A percentile compares a stretch with the other conserved stretches of the same genome.
These are phyloP conservation scores for Stenopsyche tienmushanensis DNA, from an alignment of 1,140 invertebrate genomes.

Conservation along the genomic window DNA sequence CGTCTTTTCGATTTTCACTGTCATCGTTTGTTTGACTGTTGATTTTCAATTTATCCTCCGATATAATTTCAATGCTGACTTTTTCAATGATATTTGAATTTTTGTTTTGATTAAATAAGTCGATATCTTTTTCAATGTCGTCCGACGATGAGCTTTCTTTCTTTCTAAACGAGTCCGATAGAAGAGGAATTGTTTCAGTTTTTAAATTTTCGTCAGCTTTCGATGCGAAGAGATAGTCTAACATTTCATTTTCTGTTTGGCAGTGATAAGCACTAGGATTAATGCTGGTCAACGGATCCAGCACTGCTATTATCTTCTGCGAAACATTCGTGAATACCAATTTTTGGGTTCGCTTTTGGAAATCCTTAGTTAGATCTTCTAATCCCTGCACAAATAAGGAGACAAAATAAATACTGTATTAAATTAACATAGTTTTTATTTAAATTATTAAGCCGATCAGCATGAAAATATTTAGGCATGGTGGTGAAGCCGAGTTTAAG, in stretches of 20 bases:
- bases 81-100: neutral
- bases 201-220: constrained; percentile 35
- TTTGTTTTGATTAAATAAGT: neutral
- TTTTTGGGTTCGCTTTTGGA: constrained; percentile 59
- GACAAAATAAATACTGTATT: no score
- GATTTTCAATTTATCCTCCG: neutral
- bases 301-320: constrained; percentile 47
- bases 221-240: constrained; percentile 37
- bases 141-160: constrained; percentile 35
- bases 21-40: neutral
- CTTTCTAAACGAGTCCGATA: constrained; percentile 37
- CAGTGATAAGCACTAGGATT: constrained; percentile 37
- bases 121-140: neutral
- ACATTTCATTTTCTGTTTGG: constrained; percentile 38
- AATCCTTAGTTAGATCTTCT: constrained; percentile 61
- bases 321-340: constrained; percentile 69
- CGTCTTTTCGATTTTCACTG: neutral
- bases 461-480: neutral
- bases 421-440: no score
- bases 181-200: constrained; percentile 34
- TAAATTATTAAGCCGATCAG: no score
- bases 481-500: neutral
- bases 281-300: constrained; percentile 41
- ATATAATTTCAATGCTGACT: neutral
- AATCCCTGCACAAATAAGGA: constrained; percentile 43